These are phyloP conservation scores for Choristoneura rosaceana DNA, from an alignment of 2,888 invertebrate genomes.

Conservation along the genomic window DNA sequence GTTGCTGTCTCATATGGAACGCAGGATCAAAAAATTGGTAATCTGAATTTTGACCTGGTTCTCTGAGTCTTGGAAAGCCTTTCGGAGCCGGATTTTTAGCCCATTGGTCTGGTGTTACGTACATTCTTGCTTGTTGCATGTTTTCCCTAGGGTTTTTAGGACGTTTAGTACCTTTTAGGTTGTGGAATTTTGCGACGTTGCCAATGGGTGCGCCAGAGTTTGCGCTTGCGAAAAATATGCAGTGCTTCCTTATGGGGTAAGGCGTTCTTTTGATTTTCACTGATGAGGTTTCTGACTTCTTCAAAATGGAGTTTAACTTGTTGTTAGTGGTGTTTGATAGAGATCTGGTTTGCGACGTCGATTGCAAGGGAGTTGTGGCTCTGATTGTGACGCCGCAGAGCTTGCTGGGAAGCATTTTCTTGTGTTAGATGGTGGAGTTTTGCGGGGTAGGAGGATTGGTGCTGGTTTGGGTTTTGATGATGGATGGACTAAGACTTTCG, in stretches of 20 bases:
- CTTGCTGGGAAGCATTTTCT: not conserved
- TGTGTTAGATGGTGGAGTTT: not conserved
- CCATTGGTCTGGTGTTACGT: not conserved
- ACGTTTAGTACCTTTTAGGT: not conserved
- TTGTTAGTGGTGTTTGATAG: not conserved
- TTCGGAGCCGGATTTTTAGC: not conserved
- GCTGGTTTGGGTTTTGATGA: not conserved
- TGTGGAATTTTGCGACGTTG: not conserved
- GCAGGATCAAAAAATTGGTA: not conserved
- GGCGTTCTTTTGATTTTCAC: not conserved
- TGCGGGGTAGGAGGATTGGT: not conserved
- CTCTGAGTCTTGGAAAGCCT: slow-evolving; percentile 4
- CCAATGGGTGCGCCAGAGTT: not conserved
- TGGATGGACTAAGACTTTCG: not conserved
- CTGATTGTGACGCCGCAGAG: not conserved
- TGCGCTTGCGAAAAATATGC: not conserved
- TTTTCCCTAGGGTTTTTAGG: not conserved
- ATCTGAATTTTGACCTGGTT: not conserved
- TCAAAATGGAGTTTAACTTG: not conserved
- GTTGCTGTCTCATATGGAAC: not conserved
- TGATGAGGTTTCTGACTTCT: not conserved
- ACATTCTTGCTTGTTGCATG: not conserved
- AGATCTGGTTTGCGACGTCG: not conserved
- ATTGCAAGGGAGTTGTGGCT: not conserved
- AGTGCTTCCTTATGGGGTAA: not conserved